Base-by-base conservation (phyloP, 23 tunicate genomes). In the Phallusia fumigata region DNA sequence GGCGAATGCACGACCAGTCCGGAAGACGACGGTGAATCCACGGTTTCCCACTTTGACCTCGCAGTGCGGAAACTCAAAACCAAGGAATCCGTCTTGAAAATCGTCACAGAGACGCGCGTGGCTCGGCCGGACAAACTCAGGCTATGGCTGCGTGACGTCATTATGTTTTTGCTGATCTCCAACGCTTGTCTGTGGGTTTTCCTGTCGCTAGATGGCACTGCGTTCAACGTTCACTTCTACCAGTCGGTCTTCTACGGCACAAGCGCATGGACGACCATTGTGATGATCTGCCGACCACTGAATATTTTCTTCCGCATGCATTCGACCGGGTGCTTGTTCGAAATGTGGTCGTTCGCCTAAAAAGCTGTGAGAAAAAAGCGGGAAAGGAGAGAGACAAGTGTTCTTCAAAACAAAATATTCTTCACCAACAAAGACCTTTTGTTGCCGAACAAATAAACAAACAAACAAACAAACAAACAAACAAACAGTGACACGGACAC, bases 321-420 rank as follows among this genome's bases (percentile, higher is more conserved):
- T 72, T 90, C 95, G 28, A 82, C 89, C 36, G 95, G 89, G 11
- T 90, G 95, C 49, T 50, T 90, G 74, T 90, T 90, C 64, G 95
- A 90, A 82, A 90, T 90, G 44, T 90, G 95, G 95, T 90, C 95
- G 35, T 90, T 78, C 69, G 89, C 95, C 0, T 86, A 36, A 84
- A 58, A 40, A 40, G 47, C 47, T 3, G 10, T 40, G 5, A 5
- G 47, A 10, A 40, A 40, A 40, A 40, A n/a, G n/a, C n/a, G n/a
- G n/a, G n/a, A n/a, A n/a, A n/a, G n/a, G n/a, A n/a, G n/a, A n/a
- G n/a, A n/a, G n/a, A n/a, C n/a, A n/a, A n/a, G n/a, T n/a, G 47
- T 10, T 40, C 47, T 40, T 3, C 47, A 40, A 40, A 40, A 5
- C 47, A 40, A 40, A 40, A 40, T 10, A 40, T 40, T 40, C 10